Conservation (phyloP, 1,140 invertebrate species). For the Saccostrea cuccullata region DNA sequence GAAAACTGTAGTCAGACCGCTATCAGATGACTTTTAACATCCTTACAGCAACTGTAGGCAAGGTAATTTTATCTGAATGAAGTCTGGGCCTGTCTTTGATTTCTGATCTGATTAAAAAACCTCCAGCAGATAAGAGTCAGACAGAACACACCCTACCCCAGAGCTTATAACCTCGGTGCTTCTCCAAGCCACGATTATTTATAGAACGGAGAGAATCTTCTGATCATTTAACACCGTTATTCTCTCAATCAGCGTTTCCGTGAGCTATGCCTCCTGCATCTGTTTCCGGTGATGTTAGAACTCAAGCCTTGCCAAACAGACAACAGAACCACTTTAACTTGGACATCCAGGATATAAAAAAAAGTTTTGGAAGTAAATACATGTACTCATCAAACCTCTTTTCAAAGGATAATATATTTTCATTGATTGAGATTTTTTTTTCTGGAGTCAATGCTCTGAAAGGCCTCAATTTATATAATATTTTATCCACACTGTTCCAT, state of each 20-base stretch:
- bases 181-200: background rate
- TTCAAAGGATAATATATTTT: background rate
- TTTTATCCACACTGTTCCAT: background rate
- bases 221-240: constrained; percentile 27
- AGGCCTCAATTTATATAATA: background rate
- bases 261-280: constrained; percentile 28
- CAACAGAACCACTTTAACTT: constrained; percentile 18
- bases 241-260: constrained; percentile 24
- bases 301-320: constrained; percentile 22
- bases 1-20: constrained; percentile 9
- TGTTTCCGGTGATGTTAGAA: constrained; percentile 30
- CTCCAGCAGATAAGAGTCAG: constrained; percentile 13
- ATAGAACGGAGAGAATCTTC: constrained; percentile 22
- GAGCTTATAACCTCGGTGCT: background rate
- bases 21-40: constrained; percentile 35
- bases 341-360: constrained; percentile 21
- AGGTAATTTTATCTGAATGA: constrained; percentile 34
- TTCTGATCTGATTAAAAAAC: constrained; percentile 30
- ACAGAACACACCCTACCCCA: constrained; percentile 28
- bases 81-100: constrained; percentile 36
- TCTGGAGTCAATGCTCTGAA: background rate
- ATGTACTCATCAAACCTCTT: background rate
- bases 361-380: background rate
- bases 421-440: background rate
- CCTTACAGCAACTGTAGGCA: constrained; percentile 5